Evolutionary conservation across 2,888 invertebrate species (phyloP).

Genomic region (Idaea biselata): DNA sequence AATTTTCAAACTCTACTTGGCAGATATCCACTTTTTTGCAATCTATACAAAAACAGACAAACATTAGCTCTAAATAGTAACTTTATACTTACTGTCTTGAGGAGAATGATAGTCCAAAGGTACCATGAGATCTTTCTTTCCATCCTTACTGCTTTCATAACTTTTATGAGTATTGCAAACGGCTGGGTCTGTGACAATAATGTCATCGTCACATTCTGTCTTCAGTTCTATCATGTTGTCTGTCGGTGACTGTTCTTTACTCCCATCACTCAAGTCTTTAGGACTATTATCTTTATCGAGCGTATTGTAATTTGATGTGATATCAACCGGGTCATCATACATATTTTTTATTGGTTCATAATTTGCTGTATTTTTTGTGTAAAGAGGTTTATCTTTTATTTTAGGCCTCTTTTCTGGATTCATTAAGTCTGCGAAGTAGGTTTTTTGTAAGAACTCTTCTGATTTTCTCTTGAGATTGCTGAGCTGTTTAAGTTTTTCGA

Average conservation of each 20-base stretch:
- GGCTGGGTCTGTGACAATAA: slow-evolving; percentile 69
- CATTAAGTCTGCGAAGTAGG: slow-evolving; percentile 61
- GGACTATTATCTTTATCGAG: slow-evolving; percentile 41
- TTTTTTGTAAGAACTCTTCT: slow-evolving; percentile 69
- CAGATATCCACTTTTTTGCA: too few species aligned
- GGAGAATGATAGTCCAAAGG: slow-evolving; percentile 65
- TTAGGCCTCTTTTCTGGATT: slow-evolving; percentile 69
- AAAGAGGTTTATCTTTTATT: slow-evolving; percentile 57
- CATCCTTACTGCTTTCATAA: slow-evolving; percentile 59
- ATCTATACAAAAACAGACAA: not conserved
- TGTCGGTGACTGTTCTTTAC: slow-evolving; percentile 43
- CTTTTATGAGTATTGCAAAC: slow-evolving; percentile 63
- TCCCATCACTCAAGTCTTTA: slow-evolving; percentile 51
- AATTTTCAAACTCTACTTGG: too few species aligned
- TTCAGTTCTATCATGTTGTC: slow-evolving; percentile 60
- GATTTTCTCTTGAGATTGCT: slow-evolving; percentile 73
- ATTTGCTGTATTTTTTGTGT: slow-evolving; percentile 48
- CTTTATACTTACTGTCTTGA: slow-evolving; percentile 70
- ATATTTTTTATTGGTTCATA: slow-evolving; percentile 61
- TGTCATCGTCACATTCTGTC: slow-evolving; percentile 75
- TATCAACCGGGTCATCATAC: slow-evolving; percentile 63
- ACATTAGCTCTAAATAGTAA: not conserved
- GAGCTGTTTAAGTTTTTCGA: slow-evolving; percentile 70
- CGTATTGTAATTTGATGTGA: slow-evolving; percentile 54
- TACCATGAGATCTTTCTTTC: slow-evolving; percentile 53